Base-by-base conservation (phyloP, 2,113 vertebrate genomes). In the Atherinomorus stipes region DNA sequence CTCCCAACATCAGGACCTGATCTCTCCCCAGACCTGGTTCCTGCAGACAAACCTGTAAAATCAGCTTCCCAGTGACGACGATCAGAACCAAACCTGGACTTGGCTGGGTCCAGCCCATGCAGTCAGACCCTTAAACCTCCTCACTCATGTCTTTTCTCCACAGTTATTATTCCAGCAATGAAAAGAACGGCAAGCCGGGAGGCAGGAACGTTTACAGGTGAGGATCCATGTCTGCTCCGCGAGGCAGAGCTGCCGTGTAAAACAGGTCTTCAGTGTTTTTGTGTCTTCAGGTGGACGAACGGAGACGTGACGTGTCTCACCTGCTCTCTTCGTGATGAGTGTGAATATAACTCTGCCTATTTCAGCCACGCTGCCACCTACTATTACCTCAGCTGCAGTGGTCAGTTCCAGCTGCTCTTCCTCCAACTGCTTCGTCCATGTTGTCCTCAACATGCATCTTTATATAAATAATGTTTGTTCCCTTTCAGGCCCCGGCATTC, bases 171-270 rank as follows among this genome's bases (percentile, higher is more conserved):
- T 94, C 96, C 49, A 98, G 97, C 85, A 99, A 99, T 67, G 81
- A 97, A 91, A 42, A 94, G 0, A 54, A 66, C 25, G 72, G 1
- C 47, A 91, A n/a, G 53, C 97, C 98, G 67, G 97, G 96, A 84
- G 94, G 94, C 89, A 95, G 97, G 91, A 95, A 98, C 13, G 93
- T 99, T 70, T 98, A 99, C 91, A 95, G 93, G 97, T 98, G 93
- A 94, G 94, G 9, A 60, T 81, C n/a, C 3, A 22, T 22, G 45
- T 58, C 18, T 11, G 0, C n/a, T 49, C 25, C n/a, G n/a, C n/a
- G n/a, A n/a, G n/a, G n/a, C n/a, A n/a, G n/a, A n/a, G n/a, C n/a
- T n/a, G n/a, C n/a, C n/a, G n/a, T n/a, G n/a, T n/a, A n/a, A n/a
- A n/a, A n/a, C n/a, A n/a, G n/a, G n/a, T n/a, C n/a, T n/a, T n/a